A percentile compares a stretch with the other conserved stretches of the same genome.
These are phyloP conservation scores for Operophtera brumata DNA, from an alignment of 2,888 invertebrate species.

Conservation along the genomic window DNA sequence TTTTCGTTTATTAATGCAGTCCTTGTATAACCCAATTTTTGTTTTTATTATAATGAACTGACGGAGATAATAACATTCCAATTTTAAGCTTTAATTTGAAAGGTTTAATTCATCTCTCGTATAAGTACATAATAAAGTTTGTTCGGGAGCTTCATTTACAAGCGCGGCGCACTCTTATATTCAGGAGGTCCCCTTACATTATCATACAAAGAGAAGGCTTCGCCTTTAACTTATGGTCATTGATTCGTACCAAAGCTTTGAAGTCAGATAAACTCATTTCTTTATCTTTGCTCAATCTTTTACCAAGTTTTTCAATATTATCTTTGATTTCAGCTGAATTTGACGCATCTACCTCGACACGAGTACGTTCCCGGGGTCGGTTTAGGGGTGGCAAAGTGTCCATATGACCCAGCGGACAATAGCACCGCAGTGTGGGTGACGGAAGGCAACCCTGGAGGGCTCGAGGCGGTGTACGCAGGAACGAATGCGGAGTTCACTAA, in stretches of 20 bases:
- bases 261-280: conserved; percentile 11
- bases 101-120: conserved; percentile 16
- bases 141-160: conserved; percentile 29
- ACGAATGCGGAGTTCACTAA: conserved; percentile 87
- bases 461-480: conserved; percentile 85
- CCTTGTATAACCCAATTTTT: neutral
- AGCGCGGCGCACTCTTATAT: conserved; percentile 33
- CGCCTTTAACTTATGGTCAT: conserved; percentile 37
- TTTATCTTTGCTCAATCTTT: conserved; percentile 3
- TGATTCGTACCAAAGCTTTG: conserved; percentile 34
- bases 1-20: neutral
- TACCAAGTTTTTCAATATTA: conserved; percentile 1
- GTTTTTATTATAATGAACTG: neutral
- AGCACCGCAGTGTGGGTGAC: conserved; percentile 87
- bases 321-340: conserved; percentile 63
- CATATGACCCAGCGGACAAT: conserved; percentile 87
- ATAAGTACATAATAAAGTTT: conserved; percentile 22
- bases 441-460: conserved; percentile 83
- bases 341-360: conserved; percentile 79
- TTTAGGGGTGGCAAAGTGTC: conserved; percentile 85
- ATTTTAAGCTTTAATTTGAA: conserved; percentile 24
- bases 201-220: conserved; percentile 37
- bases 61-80: conserved; percentile 17
- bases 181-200: conserved; percentile 36
- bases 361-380: conserved; percentile 84